A percentile compares a stretch with the other conserved stretches of the same genome.
Conservation (phyloP, 2,888 invertebrate genomes). For the Cremastinae sp. region DNA sequence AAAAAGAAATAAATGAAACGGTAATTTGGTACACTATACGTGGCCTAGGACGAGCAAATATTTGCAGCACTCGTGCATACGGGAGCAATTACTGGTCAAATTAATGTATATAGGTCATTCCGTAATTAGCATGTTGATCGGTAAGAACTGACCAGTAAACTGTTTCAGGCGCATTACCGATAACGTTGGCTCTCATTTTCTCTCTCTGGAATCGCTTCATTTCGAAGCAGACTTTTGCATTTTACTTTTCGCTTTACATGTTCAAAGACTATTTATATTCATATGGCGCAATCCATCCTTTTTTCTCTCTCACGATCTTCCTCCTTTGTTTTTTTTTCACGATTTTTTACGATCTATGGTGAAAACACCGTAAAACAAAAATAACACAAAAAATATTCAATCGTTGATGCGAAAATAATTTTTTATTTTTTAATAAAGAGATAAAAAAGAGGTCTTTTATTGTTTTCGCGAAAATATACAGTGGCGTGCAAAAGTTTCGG, state of each 20-base stretch:
- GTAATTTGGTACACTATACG: slow-evolving; percentile 1
- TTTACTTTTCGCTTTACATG: slow-evolving; percentile 20
- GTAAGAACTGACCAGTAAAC: background rate
- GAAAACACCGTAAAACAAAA: too few relatives aligned
- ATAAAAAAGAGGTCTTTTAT: too few relatives aligned
- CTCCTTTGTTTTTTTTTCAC: background rate
- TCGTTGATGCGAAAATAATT: too few relatives aligned
- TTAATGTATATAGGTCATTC: slow-evolving; percentile 13
- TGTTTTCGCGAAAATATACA: too few relatives aligned
- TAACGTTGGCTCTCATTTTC: slow-evolving; percentile 9
- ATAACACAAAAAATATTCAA: slow-evolving; percentile 6
- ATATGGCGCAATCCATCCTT: background rate
- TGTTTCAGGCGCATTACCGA: slow-evolving; percentile 19
- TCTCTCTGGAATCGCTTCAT: slow-evolving; percentile 23
- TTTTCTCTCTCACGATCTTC: background rate
- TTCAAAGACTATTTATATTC: background rate
- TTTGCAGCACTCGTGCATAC: background rate
- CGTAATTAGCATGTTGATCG: slow-evolving; percentile 27
- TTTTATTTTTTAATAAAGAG: background rate
- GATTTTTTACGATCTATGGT: background rate
- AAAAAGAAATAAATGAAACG: slow-evolving; percentile 4
- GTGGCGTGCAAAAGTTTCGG: too few relatives aligned
- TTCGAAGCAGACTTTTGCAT: background rate
- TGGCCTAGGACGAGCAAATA: background rate
- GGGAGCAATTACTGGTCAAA: slow-evolving; percentile 9